Evolutionary conservation across 2,797 vertebrate genomes (phyloP).

Genomic region (Bryconaethiops microstoma): DNA sequence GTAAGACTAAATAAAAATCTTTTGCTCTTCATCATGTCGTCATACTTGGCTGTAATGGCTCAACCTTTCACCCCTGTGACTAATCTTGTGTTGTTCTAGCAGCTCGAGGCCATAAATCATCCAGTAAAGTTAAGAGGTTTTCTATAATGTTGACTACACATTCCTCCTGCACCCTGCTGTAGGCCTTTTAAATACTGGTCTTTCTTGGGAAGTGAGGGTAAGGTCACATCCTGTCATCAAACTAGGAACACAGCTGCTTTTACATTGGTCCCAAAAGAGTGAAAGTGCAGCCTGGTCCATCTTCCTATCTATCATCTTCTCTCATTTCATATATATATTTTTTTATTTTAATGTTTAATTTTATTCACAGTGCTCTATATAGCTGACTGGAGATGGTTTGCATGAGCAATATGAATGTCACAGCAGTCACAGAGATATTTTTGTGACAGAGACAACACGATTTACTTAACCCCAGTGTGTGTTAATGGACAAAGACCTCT

Average conservation of each 20-base stretch:
- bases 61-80: constrained; percentile 78
- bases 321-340: background rate
- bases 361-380: background rate
- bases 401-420: constrained; percentile 5
- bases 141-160: constrained; percentile 66
- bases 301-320: constrained; percentile 32
- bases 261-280: constrained; percentile 57
- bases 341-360: no score
- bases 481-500: background rate
- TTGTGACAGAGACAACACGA: background rate
- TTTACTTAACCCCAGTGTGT: background rate
- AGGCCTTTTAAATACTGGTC: constrained; percentile 62
- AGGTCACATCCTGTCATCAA: constrained; percentile 63
- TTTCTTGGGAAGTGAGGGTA: constrained; percentile 65
- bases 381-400: background rate
- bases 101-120: constrained; percentile 75
- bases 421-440: background rate
- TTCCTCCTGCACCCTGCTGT: constrained; percentile 62
- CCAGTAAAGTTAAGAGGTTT: constrained; percentile 65
- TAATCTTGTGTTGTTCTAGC: constrained; percentile 76
- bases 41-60: constrained; percentile 78
- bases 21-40: constrained; percentile 71
- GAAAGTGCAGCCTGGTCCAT: constrained; percentile 64
- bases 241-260: constrained; percentile 56
- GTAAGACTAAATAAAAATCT: constrained; percentile 70